These are phyloP conservation scores for Lasiurus borealis DNA, from an alignment of 2,113 vertebrate genomes.

Conservation along the genomic window DNA sequence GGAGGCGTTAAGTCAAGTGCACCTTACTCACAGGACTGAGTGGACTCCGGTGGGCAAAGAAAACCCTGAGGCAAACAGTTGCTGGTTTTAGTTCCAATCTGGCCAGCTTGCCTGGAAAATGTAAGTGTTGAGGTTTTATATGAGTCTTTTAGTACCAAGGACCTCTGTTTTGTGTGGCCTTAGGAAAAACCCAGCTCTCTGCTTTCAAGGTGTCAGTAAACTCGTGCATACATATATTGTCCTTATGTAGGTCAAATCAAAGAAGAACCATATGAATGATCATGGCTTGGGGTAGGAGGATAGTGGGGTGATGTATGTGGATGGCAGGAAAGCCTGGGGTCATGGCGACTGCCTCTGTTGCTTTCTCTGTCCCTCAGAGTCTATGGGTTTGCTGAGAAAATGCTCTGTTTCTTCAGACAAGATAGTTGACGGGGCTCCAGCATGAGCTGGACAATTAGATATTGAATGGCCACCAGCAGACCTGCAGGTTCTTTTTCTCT, in stretches of 20 bases:
- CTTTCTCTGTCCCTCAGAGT: neutral
- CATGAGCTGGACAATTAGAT: neutral
- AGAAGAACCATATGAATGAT: neutral
- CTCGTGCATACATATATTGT: neutral
- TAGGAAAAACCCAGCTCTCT: neutral
- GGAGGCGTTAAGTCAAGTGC: neutral
- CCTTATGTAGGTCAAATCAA: neutral
- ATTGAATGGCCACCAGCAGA: neutral
- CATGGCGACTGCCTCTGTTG: neutral
- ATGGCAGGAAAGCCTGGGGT: neutral
- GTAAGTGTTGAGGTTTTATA: neutral
- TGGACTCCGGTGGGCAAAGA: neutral
- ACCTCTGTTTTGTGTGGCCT: neutral
- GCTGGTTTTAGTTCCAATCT: neutral
- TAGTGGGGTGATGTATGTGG: neutral
- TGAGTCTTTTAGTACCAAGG: neutral
- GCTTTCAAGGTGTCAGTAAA: neutral
- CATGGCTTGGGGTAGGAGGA: neutral
- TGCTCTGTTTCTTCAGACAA: fast-evolving
- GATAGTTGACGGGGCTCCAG: neutral
- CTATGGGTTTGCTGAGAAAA: neutral
- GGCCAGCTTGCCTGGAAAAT: neutral
- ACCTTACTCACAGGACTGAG: neutral
- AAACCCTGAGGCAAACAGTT: neutral
- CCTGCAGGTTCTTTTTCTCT: neutral